Percentiles rank a stretch among this genome's conserved stretches.
Evolutionary conservation across 2,797 vertebrate species (phyloP).

Genomic region (Brachymystax lenok): DNA sequence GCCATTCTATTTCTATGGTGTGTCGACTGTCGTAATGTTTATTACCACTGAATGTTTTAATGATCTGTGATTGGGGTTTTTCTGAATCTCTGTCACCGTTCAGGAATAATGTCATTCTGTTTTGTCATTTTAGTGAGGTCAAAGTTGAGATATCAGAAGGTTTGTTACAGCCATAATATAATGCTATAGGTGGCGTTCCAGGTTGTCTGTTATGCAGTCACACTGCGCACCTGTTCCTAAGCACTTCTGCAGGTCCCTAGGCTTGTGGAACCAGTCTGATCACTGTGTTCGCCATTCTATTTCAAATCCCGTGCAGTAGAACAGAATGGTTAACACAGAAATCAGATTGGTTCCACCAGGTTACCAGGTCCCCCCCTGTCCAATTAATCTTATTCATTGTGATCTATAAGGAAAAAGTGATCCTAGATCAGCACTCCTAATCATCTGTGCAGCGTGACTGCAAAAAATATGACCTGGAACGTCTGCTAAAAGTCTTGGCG

Average conservation of each 20-base stretch:
- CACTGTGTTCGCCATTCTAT: no score
- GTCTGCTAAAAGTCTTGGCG: not conserved
- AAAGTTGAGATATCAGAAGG: not conserved
- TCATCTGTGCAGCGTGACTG: not conserved
- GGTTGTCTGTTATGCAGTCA: not conserved
- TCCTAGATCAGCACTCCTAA: not conserved
- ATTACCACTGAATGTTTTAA: not conserved
- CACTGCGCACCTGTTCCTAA: not conserved
- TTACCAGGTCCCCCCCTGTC: no score
- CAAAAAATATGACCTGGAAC: no score
- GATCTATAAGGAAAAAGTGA: not conserved
- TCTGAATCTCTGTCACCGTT: conserved; percentile 14
- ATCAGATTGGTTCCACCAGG: no score
- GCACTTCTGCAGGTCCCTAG: not conserved
- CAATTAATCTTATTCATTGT: not conserved
- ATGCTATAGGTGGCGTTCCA: not conserved
- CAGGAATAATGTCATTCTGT: not conserved
- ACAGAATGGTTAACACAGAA: no score
- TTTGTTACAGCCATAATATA: not conserved
- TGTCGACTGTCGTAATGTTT: not conserved
- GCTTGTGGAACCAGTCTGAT: no score
- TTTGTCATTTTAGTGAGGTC: not conserved
- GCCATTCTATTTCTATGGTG: not conserved
- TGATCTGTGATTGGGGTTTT: conserved; percentile 18
- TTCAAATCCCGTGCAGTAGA: no score